Evolutionary conservation across 2,113 vertebrate genomes (phyloP).

Genomic region (Onychostoma macrolepis): DNA sequence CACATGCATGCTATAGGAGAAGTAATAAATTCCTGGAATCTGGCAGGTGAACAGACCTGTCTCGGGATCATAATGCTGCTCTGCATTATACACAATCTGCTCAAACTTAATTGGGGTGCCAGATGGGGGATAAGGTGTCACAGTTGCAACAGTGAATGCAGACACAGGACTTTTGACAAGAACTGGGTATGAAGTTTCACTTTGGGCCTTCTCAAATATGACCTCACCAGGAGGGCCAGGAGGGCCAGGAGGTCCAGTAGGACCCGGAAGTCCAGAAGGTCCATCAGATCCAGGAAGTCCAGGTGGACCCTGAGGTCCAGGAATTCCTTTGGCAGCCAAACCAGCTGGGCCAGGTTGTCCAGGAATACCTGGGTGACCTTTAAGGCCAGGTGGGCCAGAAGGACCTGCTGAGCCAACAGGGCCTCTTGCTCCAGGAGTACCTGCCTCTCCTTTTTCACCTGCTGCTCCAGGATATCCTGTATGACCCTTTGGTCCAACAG

Average conservation of each 20-base stretch:
- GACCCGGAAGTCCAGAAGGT: slow-evolving; percentile 69
- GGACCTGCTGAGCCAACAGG: slow-evolving; percentile 83
- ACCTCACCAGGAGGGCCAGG: slow-evolving; percentile 90
- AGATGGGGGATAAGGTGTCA: slow-evolving; percentile 86
- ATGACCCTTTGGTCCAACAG: slow-evolving; percentile 84
- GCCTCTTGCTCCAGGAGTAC: slow-evolving; percentile 86
- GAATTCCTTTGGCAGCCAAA: slow-evolving; percentile 83
- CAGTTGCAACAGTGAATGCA: slow-evolving; percentile 91
- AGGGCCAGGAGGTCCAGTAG: slow-evolving; percentile 72
- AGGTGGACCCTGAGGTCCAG: slow-evolving; percentile 86
- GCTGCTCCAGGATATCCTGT: slow-evolving; percentile 79
- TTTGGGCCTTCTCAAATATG: slow-evolving; percentile 78
- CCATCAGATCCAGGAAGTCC: slow-evolving; percentile 86
- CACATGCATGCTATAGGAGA: slow-evolving; percentile 93
- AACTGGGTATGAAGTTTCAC: slow-evolving; percentile 81
- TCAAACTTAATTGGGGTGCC: slow-evolving; percentile 93
- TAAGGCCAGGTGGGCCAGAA: slow-evolving; percentile 83
- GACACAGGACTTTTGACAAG: slow-evolving; percentile 84
- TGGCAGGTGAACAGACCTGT: slow-evolving; percentile 94
- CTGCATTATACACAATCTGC: slow-evolving; percentile 91
- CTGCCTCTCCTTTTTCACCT: slow-evolving; percentile 83
- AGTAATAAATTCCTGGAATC: slow-evolving; percentile 92
- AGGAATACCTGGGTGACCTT: slow-evolving; percentile 89
- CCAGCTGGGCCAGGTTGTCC: slow-evolving; percentile 89
- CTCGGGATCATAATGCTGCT: slow-evolving; percentile 92